Evolutionary conservation across 2,113 vertebrate species (phyloP).

Genomic region (Trachemys scripta): DNA sequence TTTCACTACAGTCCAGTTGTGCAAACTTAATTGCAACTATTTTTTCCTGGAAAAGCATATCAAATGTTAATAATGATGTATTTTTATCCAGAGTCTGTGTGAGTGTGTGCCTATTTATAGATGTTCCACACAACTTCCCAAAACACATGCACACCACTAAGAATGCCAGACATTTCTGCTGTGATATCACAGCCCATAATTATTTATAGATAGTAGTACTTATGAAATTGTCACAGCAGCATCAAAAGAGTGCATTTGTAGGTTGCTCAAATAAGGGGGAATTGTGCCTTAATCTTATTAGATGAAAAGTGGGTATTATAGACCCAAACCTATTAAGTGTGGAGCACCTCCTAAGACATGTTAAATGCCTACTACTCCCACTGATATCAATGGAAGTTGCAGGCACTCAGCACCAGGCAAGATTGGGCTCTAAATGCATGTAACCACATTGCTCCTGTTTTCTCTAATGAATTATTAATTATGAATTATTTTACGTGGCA

Average conservation of each 20-base stretch:
- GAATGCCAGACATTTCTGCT: constrained; percentile 54
- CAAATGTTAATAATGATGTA: background rate
- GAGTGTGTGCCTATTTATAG: constrained; percentile 47
- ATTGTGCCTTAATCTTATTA: constrained; percentile 18
- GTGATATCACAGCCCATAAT: constrained; percentile 3
- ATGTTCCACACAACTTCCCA: constrained; percentile 46
- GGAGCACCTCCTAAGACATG: background rate
- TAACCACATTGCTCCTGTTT: background rate
- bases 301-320: background rate
- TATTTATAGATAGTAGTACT: constrained; percentile 46
- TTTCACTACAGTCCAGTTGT: background rate
- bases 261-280: background rate
- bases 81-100: background rate
- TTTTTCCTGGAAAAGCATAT: background rate
- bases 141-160: constrained; percentile 65
- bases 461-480: background rate
- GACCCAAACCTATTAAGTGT: background rate
- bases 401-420: background rate
- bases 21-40: background rate
- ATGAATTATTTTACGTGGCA: background rate
- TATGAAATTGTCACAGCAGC: constrained; percentile 37
- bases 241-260: constrained; percentile 51
- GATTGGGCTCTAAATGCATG: background rate
- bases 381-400: background rate
- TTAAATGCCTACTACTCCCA: fast-evolving